Percentiles rank a stretch among this genome's conserved stretches.
These are phyloP conservation scores for Dipodomys ordii DNA, from an alignment of 2,113 vertebrate genomes.

Conservation along the genomic window DNA sequence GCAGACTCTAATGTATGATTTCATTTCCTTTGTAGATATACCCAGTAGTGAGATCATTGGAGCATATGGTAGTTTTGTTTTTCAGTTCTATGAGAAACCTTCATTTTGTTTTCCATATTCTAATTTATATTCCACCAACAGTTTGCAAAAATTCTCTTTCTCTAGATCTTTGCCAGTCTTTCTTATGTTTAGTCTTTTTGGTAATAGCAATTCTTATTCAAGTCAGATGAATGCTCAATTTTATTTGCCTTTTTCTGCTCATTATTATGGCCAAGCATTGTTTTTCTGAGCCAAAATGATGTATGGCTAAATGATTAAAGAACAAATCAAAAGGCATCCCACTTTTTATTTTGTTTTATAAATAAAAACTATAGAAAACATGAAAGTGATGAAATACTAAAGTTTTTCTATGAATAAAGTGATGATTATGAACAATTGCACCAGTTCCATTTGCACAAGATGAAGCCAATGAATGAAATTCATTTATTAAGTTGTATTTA, in stretches of 20 bases:
- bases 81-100: neutral
- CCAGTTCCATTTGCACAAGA: neutral
- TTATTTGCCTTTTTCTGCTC: neutral
- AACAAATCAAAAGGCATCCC: neutral
- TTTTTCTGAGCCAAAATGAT: neutral
- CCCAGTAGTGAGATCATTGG: neutral
- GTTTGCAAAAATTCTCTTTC: too few species aligned
- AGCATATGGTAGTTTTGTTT: neutral
- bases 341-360: neutral
- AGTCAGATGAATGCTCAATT: neutral
- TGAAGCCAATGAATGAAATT: neutral
- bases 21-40: neutral
- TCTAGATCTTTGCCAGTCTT: neutral
- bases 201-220: neutral
- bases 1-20: too few species aligned
- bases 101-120: neutral
- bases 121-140: neutral
- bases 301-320: neutral
- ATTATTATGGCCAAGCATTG: neutral
- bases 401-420: neutral
- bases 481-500: too few species aligned
- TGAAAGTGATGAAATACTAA: neutral
- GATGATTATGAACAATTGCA: neutral
- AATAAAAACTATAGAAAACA: neutral
- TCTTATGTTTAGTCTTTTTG: neutral